phyloP scores from a whole-genome alignment of 2,888 invertebrate species.

The Andrena trimmerana region DNA sequence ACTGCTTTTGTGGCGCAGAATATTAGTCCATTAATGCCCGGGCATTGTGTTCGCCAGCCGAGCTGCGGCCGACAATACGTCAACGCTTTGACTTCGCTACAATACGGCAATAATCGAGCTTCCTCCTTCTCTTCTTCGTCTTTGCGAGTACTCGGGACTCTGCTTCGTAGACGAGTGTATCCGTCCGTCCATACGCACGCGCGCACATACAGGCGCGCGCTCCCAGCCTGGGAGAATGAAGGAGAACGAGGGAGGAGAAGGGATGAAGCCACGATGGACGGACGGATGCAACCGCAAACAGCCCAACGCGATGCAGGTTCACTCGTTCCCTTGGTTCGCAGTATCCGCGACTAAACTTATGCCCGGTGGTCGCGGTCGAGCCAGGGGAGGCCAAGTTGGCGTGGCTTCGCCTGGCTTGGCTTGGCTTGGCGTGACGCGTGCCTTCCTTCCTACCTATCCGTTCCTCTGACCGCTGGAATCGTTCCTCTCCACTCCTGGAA shows the following conservation, averaged over 20 bases:
- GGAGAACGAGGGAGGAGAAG: too few species aligned
- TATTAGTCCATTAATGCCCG: constrained; percentile 76
- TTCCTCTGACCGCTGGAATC: constrained; percentile 20
- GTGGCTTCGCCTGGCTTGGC: not conserved
- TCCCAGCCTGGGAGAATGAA: not conserved
- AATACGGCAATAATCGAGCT: constrained; percentile 76
- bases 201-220: not conserved
- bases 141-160: constrained; percentile 57
- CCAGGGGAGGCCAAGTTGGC: not conserved
- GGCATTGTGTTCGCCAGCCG: constrained; percentile 68
- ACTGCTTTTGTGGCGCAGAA: constrained; percentile 71
- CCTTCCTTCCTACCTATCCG: constrained; percentile 9
- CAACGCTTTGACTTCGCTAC: constrained; percentile 76
- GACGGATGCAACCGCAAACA: constrained; percentile 48
- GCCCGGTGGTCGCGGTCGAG: constrained; percentile 11
- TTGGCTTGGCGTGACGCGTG: not conserved
- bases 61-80: constrained; percentile 73
- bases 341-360: constrained; percentile 31
- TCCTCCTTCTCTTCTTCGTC: constrained; percentile 70
- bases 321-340: constrained; percentile 14
- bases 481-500: constrained; percentile 48
- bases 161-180: constrained; percentile 1
- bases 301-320: constrained; percentile 12
- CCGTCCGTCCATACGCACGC: constrained; percentile 6
- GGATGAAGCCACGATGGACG: constrained; percentile 23